Evolutionary conservation across 2,113 vertebrate genomes (phyloP), one percentile per base, ranked within the genome.

Genomic region (Larimichthys polyactis): DNA sequence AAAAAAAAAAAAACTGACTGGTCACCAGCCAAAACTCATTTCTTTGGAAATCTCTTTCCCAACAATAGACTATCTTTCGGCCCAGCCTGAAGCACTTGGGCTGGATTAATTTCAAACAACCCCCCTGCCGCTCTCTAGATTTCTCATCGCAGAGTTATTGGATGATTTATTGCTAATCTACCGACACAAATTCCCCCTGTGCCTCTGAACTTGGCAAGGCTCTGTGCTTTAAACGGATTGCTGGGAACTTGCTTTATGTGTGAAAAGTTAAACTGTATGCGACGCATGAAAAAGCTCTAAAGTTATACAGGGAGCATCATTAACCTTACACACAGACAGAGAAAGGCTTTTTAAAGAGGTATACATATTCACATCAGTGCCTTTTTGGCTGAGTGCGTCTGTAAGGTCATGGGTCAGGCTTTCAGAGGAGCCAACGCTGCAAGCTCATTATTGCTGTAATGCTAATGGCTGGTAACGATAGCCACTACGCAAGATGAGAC

Each of bases 151-250:
- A 15, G 82, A 57, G 90, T 92, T 93, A 93, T 92, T 91, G 90
- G 85, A 93, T 91, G 94, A 94, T 93, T 94, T 94, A 92, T 93
- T 84, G 89, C 90, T 94, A 94, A 94, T 94, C 93, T 93, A 89
- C 88, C 87, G 85, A 91, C 90, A 89, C 91, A 91, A 93, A 94
- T 90, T 92, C 86, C 86, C 88, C 84, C 85, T 79, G 82, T 57
- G 90, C 82, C 89, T 91, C 85, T 93, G 92, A 93, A 90, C 85
- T 89, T 91, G 90, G 89, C 88, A 82, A 89, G 82, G 85, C 85
- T 87, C 82, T 88, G 84, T 36, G 69, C 87, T 91, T 91, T 91
- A 93, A 93, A 90, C 79, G 89, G 88, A 94, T 91, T 87, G 87
- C 87, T 68, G 78, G 76, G 79, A 84, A 89, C 83, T 90, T 75